Conservation (phyloP, 2,797 vertebrate species). For the Cottoperca gobio region DNA sequence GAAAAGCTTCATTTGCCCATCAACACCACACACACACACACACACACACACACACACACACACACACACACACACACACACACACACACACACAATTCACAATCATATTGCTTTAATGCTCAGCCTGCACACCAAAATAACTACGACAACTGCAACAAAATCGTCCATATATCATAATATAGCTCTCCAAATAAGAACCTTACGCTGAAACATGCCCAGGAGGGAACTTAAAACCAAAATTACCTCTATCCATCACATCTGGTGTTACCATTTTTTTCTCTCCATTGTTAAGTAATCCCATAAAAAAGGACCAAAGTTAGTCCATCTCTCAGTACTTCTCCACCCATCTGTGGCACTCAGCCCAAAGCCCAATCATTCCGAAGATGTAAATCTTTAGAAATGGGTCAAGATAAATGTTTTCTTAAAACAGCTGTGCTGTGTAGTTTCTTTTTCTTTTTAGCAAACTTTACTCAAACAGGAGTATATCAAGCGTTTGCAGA, state of each 20-base stretch:
- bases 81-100: no score
- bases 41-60: no score
- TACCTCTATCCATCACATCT: neutral
- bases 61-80: no score
- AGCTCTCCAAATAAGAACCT: neutral
- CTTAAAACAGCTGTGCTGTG: neutral
- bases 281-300: neutral
- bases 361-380: neutral
- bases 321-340: no score
- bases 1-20: no score
- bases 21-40: no score
- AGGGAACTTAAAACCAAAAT: neutral
- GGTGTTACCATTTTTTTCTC: neutral
- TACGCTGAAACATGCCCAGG: neutral
- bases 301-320: neutral
- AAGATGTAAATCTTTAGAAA: neutral
- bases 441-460: neutral
- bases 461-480: neutral
- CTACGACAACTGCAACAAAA: neutral
- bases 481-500: no score
- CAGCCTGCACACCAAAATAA: neutral
- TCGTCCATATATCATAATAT: slow-evolving; percentile 3
- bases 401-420: neutral
- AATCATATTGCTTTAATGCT: neutral
- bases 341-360: no score